A percentile compares a stretch with the other conserved stretches of the same genome.
Conservation (phyloP, 2,113 vertebrate genomes). For the Protobothrops mucrosquamatus region DNA sequence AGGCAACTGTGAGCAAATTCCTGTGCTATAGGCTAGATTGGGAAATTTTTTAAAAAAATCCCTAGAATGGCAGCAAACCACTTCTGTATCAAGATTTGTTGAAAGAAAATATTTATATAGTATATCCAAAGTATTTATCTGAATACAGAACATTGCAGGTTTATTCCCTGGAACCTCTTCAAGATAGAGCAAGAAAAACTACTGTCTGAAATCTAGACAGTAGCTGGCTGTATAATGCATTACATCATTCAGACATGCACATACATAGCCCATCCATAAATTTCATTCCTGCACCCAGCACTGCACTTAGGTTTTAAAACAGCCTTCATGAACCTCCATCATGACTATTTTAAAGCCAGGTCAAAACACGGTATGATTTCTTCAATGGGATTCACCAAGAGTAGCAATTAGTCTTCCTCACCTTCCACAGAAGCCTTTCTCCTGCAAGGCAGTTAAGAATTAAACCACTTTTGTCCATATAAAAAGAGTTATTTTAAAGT, state of each 20-base stretch:
- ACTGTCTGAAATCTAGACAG: not conserved
- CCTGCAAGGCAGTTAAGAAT: not conserved
- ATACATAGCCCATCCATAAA: not conserved
- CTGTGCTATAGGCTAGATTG: not conserved
- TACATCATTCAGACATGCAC: not conserved
- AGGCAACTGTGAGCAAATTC: not conserved
- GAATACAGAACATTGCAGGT: not conserved
- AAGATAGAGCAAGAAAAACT: not conserved
- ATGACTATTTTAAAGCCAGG: not conserved
- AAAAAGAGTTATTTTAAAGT: not conserved
- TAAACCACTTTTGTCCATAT: not conserved
- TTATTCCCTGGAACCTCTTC: not conserved
- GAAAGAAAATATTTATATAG: not conserved
- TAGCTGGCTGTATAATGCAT: not conserved
- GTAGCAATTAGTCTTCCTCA: not conserved
- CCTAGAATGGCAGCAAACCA: not conserved
- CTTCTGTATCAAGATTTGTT: not conserved
- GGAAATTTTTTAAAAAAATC: not conserved
- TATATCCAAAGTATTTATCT: not conserved
- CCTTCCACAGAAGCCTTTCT: not conserved
- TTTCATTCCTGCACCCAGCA: not conserved
- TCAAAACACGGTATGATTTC: not conserved
- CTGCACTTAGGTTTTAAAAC: not conserved
- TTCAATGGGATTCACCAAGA: not conserved
- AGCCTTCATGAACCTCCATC: not conserved